phyloP scores from a whole-genome alignment of 1,140 invertebrate genomes.

The Solenopsis fugax region DNA sequence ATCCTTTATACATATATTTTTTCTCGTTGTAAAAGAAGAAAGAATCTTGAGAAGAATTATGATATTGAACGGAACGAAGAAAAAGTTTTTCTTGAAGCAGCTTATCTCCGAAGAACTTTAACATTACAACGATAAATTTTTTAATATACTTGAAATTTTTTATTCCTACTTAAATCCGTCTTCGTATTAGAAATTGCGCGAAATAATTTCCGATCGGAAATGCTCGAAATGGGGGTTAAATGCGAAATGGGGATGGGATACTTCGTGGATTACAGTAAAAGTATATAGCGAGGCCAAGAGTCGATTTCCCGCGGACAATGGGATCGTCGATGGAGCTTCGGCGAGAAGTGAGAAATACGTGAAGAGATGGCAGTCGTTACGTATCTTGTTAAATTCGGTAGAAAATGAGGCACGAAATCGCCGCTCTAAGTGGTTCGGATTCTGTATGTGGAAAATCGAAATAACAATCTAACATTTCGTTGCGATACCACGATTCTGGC shows the following conservation, averaged over 20 bases:
- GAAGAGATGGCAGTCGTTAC: slow-evolving; percentile 46
- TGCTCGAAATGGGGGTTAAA: slow-evolving; percentile 31
- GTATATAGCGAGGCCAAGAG: slow-evolving; percentile 37
- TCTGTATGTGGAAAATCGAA: slow-evolving; percentile 36
- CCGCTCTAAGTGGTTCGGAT: neutral
- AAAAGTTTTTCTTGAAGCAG: neutral
- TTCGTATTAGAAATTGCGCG: neutral
- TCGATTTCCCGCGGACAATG: slow-evolving; percentile 55
- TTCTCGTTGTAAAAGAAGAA: neutral
- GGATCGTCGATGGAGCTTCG: slow-evolving; percentile 1
- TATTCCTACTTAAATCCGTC: neutral
- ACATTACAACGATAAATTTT: slow-evolving; percentile 19
- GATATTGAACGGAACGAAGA: neutral
- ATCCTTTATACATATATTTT: neutral
- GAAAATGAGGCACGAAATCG: slow-evolving; percentile 33
- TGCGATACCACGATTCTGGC: neutral
- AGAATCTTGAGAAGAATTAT: slow-evolving; percentile 5
- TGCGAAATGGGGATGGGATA: slow-evolving; percentile 11
- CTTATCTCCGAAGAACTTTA: neutral
- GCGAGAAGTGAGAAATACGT: slow-evolving; percentile 51
- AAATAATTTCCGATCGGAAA: slow-evolving; percentile 36
- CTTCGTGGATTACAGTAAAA: slow-evolving; percentile 36
- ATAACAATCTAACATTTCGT: slow-evolving; percentile 17
- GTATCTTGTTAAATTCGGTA: slow-evolving; percentile 50
- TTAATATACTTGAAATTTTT: neutral